Evolutionary conservation across 2,113 vertebrate genomes (phyloP), one percentile per base, ranked within the genome.

Genomic region (Artemisiospiza belli): DNA sequence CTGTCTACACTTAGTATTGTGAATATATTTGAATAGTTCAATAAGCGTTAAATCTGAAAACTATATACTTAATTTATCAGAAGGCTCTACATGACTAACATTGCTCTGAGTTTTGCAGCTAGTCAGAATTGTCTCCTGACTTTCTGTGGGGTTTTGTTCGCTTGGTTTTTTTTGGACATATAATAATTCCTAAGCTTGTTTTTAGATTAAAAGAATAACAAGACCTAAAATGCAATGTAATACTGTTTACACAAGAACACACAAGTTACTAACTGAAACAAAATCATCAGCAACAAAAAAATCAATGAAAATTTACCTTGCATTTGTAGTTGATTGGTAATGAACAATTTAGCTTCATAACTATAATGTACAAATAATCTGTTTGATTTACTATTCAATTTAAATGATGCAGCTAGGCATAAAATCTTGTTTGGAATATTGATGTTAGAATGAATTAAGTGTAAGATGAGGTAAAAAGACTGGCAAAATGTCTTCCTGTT

Each of bases 371-470:
- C 5, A 88, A 90, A 95, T 63, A 68, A 82, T 87, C 22, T 70
- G 28, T 92, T 90, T 94, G 30, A 81, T 92, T 90, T 92, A 55
- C 47, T 52, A 31, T 76, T 88, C 41, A 73, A 88, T 90, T 90
- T 83, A 85, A 90, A 86, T 66, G 11, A 47, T 78, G 64, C 33
- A 87, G 43, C 57, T 75, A 44, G 64, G 64, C 61, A 55, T 55
- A 67, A 95, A 89, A 47, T 61, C 33, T 84, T 81, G 21, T 72
- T 81, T 4, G 1, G n/a, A 58, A 89, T 91, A 78, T 78, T 74
- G 41, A 62, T 69, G 27, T 55, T 84, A 41, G 19, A 83, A 85
- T 81, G 4, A 87, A 78, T 81, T 78, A 46, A 70, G 11, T 63
- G 22, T 24, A 54, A 77, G 8, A 11, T 62, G 25, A 83, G 20